Conservation (phyloP, 2,888 invertebrate genomes). For the Chalcis sispes region DNA sequence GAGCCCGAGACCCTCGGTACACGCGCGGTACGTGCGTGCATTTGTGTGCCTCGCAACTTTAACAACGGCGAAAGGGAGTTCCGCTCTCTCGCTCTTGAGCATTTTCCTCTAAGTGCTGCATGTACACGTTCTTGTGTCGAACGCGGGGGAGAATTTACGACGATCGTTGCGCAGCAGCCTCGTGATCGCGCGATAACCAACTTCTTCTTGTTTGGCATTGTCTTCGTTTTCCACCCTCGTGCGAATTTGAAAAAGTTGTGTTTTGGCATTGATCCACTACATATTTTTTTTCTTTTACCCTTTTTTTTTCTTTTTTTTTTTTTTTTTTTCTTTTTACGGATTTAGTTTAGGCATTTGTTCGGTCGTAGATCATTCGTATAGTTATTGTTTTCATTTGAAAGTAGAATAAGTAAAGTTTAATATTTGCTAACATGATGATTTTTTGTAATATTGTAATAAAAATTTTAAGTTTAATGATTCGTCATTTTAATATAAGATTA, state of each 20-base stretch:
- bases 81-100: background rate
- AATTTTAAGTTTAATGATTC: no score
- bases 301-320: background rate
- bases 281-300: background rate
- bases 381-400: no score
- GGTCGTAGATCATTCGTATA: no score
- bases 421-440: no score
- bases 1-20: no score
- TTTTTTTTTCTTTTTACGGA: background rate
- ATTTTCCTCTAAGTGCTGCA: background rate
- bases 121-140: slow-evolving; percentile 19
- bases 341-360: no score
- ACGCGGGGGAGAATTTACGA: background rate
- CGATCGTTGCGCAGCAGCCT: slow-evolving; percentile 8
- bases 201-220: slow-evolving; percentile 42
- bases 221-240: background rate
- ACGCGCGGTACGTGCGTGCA: background rate
- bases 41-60: no score
- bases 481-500: no score
- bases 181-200: slow-evolving; percentile 32
- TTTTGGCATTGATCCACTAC: slow-evolving; percentile 21
- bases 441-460: no score
- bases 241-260: slow-evolving; percentile 22
- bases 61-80: background rate
- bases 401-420: no score